These are phyloP conservation scores for Otus scops DNA, from an alignment of 2,797 vertebrate genomes.

Conservation along the genomic window DNA sequence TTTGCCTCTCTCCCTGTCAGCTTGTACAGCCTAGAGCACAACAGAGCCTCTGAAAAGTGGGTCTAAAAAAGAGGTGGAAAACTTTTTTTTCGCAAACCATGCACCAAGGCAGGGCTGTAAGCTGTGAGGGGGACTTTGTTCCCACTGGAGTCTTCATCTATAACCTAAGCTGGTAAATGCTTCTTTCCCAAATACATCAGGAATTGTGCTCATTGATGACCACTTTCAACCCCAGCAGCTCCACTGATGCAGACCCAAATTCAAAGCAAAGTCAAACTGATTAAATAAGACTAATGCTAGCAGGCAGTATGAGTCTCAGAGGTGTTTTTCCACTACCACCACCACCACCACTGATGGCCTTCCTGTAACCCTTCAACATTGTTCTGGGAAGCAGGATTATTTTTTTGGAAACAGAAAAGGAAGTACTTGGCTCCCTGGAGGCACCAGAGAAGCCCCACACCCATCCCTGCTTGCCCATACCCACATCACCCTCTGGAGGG, in stretches of 20 bases:
- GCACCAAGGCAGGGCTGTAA: neutral
- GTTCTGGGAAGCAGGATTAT: neutral
- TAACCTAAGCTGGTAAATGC: neutral
- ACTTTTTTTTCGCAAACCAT: neutral
- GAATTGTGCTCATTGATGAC: neutral
- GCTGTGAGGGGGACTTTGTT: fast-evolving
- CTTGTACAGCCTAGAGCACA: neutral
- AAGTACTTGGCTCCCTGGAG: neutral
- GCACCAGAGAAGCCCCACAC: neutral
- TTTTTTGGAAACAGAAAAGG: neutral
- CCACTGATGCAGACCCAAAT: neutral
- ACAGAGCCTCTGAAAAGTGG: neutral
- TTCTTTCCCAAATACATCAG: neutral
- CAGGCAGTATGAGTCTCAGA: neutral
- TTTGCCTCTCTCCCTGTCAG: neutral
- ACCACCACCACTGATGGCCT: neutral
- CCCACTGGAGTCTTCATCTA: neutral
- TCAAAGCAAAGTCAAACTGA: neutral
- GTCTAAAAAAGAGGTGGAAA: neutral
- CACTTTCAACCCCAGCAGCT: neutral
- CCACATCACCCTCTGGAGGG: neutral
- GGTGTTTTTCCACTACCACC: neutral
- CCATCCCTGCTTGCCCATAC: neutral
- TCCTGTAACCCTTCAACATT: neutral
- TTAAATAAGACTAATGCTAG: neutral